Evolutionary conservation across 2,888 invertebrate genomes (phyloP), one percentile per base, ranked within the genome.

Genomic region (Hesperia comma): DNA sequence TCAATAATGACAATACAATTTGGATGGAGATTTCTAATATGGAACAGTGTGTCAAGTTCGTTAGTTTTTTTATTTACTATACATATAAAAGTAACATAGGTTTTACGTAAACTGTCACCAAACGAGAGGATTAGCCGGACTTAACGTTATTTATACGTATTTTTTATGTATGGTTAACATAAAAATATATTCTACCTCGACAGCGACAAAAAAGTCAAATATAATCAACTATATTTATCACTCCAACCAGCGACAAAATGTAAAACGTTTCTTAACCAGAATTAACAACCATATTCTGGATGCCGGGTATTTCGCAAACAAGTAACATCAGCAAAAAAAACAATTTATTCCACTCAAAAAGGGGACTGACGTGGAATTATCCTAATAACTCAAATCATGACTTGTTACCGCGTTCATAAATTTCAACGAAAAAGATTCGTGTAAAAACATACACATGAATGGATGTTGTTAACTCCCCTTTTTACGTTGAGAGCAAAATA

Each of bases 381-480:
- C 58, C 58, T 64, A 64, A 64, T 64, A 64, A 64, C 53, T 64
- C 64, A 64, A 64, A 64, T 64, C 56, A 63, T 63, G 58, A 51
- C 64, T 64, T 58, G 57, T 58, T 63, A 40, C 49, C 53, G 51
- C 64, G 17, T 56, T 64, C 64, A 53, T 64, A 64, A 58, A 58
- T 64, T 53, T 53, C 51, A 56, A 58, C 37, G n/a, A 15, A 53
- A 43, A 32, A 37, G 15, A 10, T 10, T 49, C 19, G 5, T 7
- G n/a, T 19, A 49, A 41, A 33, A 33, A 19, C 15, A 15, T 15
- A 15, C 57, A 33, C 43, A 53, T 58, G 43, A 14, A 63, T 43
- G 63, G n/a, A 8, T 57, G 43, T 58, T 58, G 55, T 55, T 41
- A 37, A 37, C 55, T 56, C 37, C 58, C 41, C 26, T 43, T 17